Evolutionary conservation across 2,113 vertebrate species (phyloP), one percentile per base, ranked within the genome.

Genomic region (Xenus cinereus): DNA sequence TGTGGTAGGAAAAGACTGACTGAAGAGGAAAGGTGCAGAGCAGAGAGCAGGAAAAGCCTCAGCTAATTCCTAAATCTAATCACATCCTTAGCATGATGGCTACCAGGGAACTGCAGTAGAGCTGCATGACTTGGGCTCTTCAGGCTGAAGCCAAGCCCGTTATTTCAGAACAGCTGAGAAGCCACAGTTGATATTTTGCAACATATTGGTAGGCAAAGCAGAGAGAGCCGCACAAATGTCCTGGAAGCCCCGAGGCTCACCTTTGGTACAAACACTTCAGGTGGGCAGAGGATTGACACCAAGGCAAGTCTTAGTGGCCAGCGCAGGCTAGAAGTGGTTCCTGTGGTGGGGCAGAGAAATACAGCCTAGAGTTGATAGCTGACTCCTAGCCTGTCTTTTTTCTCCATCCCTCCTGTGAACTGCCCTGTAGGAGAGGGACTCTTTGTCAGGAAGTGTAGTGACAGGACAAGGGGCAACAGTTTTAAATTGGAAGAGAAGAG

Each of bases 71-170:
- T 87, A n/a, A 75, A 39, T 35, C 22, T 1, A 17, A 46, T 84
- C 50, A 32, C 59, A 37, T 72, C 67, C 59, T 86, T 54, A 35
- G 30, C 1, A 0, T 19, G 22, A 28, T 56, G 76, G 33, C 46
- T 86, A 54, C 24, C 76, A 45, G 45, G 45, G 39, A 84, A 43
- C 19, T 72, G 60, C 17, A 14, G 33, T 22, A 43, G 33, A 75
- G 68, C 60, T 39, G 41, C 0, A 0, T 6, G 66, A 32, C 48
- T 64, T 0, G 2, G 27, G 62, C 37, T 84, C 35, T 69, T 80
- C 73, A 56, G 30, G 27, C 72, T 74, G 85, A 88, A 91, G 30
- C 46, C 54, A 59, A 78, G 69, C n/a, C 19, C 1, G 0, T 67
- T 59, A 30, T 89, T 88, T 90, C 12, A 51, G 64, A 80, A 35